A percentile compares a stretch with the other conserved stretches of the same genome.
Conservation (phyloP, 2,797 vertebrate species). For the Craterocephalus amniculus region DNA sequence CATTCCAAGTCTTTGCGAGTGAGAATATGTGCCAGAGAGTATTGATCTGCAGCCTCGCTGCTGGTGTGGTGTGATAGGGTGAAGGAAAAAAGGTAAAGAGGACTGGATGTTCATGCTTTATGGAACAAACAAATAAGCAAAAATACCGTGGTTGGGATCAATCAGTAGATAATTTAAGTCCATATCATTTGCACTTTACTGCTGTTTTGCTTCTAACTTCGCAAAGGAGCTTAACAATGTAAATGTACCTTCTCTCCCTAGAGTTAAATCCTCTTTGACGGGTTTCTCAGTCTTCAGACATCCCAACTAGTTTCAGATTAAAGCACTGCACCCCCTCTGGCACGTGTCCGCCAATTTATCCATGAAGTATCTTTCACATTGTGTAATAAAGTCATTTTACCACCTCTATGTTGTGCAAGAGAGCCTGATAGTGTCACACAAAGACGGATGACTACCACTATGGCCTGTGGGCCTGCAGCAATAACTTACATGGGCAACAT, state of each 20-base stretch:
- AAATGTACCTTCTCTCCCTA: conserved; percentile 33
- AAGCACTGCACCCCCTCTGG: conserved; percentile 47
- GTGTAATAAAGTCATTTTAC: conserved; percentile 73
- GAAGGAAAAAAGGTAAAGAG: conserved; percentile 38
- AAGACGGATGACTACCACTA: conserved; percentile 70
- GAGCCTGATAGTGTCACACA: conserved; percentile 69
- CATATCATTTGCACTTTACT: conserved; percentile 27
- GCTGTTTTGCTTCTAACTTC: conserved; percentile 18
- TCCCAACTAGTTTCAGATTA: conserved; percentile 51
- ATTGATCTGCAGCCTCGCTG: conserved; percentile 74
- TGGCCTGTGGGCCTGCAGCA: conserved; percentile 62
- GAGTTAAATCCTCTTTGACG: conserved; percentile 30
- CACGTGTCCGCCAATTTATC: conserved; percentile 55
- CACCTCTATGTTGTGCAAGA: conserved; percentile 62
- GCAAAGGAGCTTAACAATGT: conserved; percentile 1
- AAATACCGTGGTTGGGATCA: conserved; percentile 44
- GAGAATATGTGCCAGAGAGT: conserved; percentile 68
- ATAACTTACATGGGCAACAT: conserved; percentile 63
- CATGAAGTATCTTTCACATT: conserved; percentile 61
- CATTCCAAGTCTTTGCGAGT: conserved; percentile 66
- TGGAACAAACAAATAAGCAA: conserved; percentile 60
- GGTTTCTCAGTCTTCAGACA: conserved; percentile 10
- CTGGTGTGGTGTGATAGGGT: conserved; percentile 60
- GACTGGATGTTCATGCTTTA: conserved; percentile 61
- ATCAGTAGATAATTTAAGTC: conserved; percentile 47